Evolutionary conservation across 2,797 vertebrate genomes (phyloP).

Genomic region (Bradypodion ventrale): DNA sequence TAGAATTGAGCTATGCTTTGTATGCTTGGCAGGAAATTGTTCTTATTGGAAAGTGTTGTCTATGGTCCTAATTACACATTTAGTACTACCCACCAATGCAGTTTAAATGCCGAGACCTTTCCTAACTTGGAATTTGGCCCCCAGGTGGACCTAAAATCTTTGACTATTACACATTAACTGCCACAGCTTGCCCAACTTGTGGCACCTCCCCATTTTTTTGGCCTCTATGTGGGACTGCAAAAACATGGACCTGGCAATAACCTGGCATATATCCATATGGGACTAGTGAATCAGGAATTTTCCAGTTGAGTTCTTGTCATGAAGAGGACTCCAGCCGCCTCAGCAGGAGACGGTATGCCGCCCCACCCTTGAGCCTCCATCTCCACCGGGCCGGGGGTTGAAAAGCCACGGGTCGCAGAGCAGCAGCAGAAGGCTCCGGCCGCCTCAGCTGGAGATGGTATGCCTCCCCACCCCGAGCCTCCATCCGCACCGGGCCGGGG

Average conservation of each 20-base stretch:
- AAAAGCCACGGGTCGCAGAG: too few species aligned
- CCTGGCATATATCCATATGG: not conserved
- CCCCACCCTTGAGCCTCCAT: too few species aligned
- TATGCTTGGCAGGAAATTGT: not conserved
- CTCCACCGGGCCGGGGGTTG: too few species aligned
- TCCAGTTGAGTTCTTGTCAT: not conserved
- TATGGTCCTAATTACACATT: not conserved
- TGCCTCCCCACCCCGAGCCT: too few species aligned
- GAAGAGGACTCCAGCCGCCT: too few species aligned
- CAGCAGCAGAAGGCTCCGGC: too few species aligned
- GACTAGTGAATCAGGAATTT: not conserved
- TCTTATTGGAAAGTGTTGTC: not conserved
- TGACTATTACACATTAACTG: not conserved
- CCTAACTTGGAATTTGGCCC: not conserved
- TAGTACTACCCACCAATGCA: not conserved
- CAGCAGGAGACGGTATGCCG: too few species aligned
- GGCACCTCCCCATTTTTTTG: too few species aligned
- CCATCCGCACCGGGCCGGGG: too few species aligned
- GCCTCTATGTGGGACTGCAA: not conserved
- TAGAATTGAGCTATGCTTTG: not conserved
- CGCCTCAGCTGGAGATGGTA: too few species aligned
- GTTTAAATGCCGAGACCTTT: not conserved
- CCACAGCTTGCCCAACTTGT: not conserved
- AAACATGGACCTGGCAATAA: not conserved
- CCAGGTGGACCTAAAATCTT: not conserved